Evolutionary conservation across 2,797 vertebrate species (phyloP), one percentile per base, ranked within the genome.

Genomic region (Pseudochaenichthys georgianus): DNA sequence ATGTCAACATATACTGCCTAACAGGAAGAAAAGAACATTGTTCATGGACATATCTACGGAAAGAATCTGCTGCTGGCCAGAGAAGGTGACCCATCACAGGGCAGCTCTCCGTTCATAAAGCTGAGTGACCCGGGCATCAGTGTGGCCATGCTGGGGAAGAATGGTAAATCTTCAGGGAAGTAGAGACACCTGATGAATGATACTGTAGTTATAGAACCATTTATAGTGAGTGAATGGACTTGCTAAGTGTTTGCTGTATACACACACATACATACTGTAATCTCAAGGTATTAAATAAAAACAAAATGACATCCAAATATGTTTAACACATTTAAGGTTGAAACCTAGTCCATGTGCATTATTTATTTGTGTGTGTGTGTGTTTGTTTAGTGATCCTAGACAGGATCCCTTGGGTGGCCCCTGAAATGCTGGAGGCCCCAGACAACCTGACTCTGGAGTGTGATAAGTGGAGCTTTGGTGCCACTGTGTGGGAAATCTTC

Each of bases 381-480:
- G 4, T 48, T 68, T 78, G 55, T 61, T 3, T 84, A 98, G 98
- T 97, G 87, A 91, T 97, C 73, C 80, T 95, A 17, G 95, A 98
- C 88, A 94, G 97, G 88, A 98, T 99, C 72, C 98, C 98, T 0
- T 99, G 97, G 98, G 94, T 98, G 73, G 97, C 97, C n/a, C 97
- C 98, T 0, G 98, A 99, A 83, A 93, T 96, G 42, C 73, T 99
- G 19, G 79, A 89, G 0, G 76, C 88, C 0, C 88, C 94, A 10
- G 92, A 91, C 46, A 93, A 78, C 2, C 89, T 96, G 58, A 90
- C 86, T 0, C 78, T 96, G 70, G 96, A 97, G 1, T 95, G 96
- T 0, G 97, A 99, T 89, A 98, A 97, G 78, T 99, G 97, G 97
- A 96, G 97, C 73, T 99, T 98, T 0, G 98, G 98, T 1, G 95